phyloP scores from a whole-genome alignment of 2,888 invertebrate species.

The Terebella lapidaria region DNA sequence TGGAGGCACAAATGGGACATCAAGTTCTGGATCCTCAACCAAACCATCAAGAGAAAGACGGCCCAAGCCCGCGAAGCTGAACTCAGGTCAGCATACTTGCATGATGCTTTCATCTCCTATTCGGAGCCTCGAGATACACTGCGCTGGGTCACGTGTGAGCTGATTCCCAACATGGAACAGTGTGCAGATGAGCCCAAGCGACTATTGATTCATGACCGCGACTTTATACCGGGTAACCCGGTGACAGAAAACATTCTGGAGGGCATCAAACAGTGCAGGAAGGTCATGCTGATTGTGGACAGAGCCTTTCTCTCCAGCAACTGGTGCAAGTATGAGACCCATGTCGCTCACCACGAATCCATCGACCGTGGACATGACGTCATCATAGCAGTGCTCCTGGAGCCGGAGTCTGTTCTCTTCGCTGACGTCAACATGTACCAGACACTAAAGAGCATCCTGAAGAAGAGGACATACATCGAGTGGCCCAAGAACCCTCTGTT shows the following conservation, averaged over 20 bases:
- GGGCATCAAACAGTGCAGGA: background rate
- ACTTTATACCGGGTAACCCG: background rate
- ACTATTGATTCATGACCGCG: slow-evolving; percentile 2
- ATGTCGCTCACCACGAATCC: background rate
- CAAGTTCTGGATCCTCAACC: background rate
- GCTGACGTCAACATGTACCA: background rate
- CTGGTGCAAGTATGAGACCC: slow-evolving; percentile 1
- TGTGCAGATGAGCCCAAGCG: background rate
- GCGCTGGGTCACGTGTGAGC: background rate
- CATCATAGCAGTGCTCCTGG: background rate
- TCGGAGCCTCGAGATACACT: background rate
- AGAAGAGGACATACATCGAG: background rate
- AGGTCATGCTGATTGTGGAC: background rate
- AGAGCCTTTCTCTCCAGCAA: background rate
- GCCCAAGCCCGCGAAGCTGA: background rate
- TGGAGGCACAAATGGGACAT: background rate
- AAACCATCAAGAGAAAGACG: background rate
- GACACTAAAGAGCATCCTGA: background rate
- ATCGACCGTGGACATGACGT: background rate
- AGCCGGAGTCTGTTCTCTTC: background rate
- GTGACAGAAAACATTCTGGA: slow-evolving; percentile 5
- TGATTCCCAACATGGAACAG: background rate
- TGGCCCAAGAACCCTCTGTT: background rate
- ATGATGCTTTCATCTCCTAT: background rate
- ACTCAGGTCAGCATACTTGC: background rate